Percentiles rank a stretch among this genome's conserved stretches.
Conservation (phyloP, 2,797 vertebrate genomes). For the Lagocephalus sceleratus region DNA sequence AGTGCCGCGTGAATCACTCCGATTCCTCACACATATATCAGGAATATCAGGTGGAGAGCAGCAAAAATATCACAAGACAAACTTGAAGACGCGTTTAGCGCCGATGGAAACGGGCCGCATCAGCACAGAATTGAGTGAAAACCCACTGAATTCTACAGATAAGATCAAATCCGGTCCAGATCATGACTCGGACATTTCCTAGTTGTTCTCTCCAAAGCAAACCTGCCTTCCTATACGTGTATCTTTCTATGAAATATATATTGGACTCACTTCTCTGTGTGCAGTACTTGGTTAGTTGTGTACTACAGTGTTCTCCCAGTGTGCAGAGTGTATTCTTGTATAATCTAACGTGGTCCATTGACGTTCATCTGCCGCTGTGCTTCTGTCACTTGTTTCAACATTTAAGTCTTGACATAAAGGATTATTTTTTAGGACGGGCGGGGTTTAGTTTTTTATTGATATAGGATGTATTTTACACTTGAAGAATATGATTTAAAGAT, state of each 20-base stretch:
- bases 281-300: slow-evolving; percentile 66
- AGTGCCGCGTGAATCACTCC: slow-evolving; percentile 67
- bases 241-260: slow-evolving; percentile 57
- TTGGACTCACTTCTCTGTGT: slow-evolving; percentile 57
- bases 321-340: slow-evolving; percentile 64
- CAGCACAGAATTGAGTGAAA: background rate
- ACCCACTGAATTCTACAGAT: background rate
- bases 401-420: slow-evolving; percentile 65
- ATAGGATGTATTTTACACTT: slow-evolving; percentile 44
- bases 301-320: slow-evolving; percentile 64
- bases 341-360: slow-evolving; percentile 60
- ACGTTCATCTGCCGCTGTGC: slow-evolving; percentile 63
- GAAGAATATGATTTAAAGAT: background rate
- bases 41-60: slow-evolving; percentile 61
- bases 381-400: slow-evolving; percentile 64
- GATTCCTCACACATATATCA: slow-evolving; percentile 39
- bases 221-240: slow-evolving; percentile 61
- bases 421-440: slow-evolving; percentile 59
- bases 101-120: background rate
- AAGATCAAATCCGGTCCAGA: background rate
- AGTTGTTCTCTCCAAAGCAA: slow-evolving; percentile 55
- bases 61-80: slow-evolving; percentile 37
- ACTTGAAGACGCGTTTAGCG: slow-evolving; percentile 33
- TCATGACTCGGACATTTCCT: slow-evolving; percentile 16
- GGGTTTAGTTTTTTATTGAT: slow-evolving; percentile 46